Conservation (phyloP, 2,888 invertebrate species). For the Epinotia demarniana region DNA sequence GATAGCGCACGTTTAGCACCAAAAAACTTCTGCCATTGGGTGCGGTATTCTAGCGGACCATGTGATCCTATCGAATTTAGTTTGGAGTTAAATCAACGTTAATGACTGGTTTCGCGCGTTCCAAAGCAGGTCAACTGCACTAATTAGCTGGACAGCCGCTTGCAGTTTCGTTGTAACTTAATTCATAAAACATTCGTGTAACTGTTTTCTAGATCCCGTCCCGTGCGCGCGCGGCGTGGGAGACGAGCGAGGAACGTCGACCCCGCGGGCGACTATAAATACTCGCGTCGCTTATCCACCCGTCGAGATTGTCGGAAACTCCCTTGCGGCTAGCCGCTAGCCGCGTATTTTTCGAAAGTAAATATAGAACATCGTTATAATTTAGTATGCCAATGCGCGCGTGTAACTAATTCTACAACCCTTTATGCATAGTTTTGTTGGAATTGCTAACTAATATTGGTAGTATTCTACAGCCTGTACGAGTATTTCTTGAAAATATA, state of each 20-base stretch:
- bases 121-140: conserved; percentile 25
- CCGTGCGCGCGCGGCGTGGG: conserved; percentile 73
- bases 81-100: background rate
- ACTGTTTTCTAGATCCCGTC: conserved; percentile 64
- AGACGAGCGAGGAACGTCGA: conserved; percentile 76
- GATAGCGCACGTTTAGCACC: conserved; percentile 12
- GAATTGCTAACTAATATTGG: no score
- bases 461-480: no score
- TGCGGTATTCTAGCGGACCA: background rate
- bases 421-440: background rate
- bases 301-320: conserved; percentile 57
- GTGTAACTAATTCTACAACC: conserved; percentile 3
- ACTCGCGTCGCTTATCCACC: conserved; percentile 69
- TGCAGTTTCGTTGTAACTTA: conserved; percentile 41
- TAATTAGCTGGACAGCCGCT: conserved; percentile 32
- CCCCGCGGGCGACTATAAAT: conserved; percentile 81
- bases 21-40: conserved; percentile 13
- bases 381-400: conserved; percentile 7
- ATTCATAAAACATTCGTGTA: conserved; percentile 45
- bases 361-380: conserved; percentile 33
- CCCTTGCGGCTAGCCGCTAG: conserved; percentile 53
- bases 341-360: conserved; percentile 49
- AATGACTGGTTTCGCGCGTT: conserved; percentile 19
- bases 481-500: no score
- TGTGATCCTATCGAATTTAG: conserved; percentile 8